These are phyloP conservation scores for Pseudopodoces humilis DNA, from an alignment of 2,113 vertebrate genomes.

Conservation along the genomic window DNA sequence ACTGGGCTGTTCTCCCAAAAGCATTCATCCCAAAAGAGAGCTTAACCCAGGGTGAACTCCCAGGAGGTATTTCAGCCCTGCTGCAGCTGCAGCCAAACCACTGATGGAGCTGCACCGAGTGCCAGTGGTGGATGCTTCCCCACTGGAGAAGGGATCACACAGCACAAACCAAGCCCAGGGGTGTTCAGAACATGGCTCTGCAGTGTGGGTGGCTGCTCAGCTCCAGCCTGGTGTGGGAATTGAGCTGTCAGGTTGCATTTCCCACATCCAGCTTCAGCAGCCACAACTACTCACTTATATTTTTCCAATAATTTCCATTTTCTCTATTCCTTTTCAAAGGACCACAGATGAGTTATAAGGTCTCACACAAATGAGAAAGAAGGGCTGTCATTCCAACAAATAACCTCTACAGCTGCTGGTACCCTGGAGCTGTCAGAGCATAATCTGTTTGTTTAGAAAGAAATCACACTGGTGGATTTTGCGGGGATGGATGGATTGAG, in stretches of 20 bases:
- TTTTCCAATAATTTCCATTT: neutral
- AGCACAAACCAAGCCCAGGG: neutral
- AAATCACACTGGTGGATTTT: neutral
- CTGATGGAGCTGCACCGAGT: rapidly evolving
- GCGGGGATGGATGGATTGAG: neutral
- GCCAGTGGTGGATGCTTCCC: neutral
- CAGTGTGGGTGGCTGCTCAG: neutral
- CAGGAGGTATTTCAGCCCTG: neutral
- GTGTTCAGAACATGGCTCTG: neutral
- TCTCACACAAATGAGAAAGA: neutral
- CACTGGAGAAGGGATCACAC: neutral
- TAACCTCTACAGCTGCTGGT: neutral
- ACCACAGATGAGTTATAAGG: neutral
- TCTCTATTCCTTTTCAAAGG: neutral
- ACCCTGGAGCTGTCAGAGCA: neutral
- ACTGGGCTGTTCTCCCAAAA: neutral
- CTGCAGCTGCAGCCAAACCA: neutral
- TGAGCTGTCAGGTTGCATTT: rapidly evolving
- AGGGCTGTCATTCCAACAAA: neutral
- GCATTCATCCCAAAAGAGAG: neutral
- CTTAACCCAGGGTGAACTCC: neutral
- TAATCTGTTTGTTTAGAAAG: neutral
- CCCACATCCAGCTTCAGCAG: neutral
- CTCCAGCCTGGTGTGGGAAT: neutral
- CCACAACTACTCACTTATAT: rapidly evolving